Conservation (phyloP, 2,888 invertebrate genomes). For the Pollenia griseotomentosa region DNA sequence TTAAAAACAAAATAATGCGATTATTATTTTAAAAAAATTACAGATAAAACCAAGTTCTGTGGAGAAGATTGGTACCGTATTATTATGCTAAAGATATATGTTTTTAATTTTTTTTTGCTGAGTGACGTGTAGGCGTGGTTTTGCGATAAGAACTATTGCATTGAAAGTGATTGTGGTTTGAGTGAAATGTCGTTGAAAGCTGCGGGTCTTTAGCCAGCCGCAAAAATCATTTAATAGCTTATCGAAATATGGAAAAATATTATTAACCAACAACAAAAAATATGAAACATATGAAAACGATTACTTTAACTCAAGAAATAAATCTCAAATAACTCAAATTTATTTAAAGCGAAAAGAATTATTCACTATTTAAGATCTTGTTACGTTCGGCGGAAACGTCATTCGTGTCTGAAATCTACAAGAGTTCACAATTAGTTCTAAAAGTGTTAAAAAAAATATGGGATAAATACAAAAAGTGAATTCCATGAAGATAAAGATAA, state of each 20-base stretch:
- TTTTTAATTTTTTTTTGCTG: slow-evolving; percentile 16
- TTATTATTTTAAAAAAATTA: slow-evolving; percentile 30
- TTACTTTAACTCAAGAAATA: slow-evolving; percentile 51
- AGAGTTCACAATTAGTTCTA: slow-evolving; percentile 25
- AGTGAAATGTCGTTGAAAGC: slow-evolving; percentile 44
- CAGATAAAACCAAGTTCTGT: slow-evolving; percentile 57
- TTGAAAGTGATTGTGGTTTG: slow-evolving; percentile 48
- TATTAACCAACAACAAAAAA: slow-evolving; percentile 25
- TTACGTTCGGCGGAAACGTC: slow-evolving; percentile 52
- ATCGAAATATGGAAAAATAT: slow-evolving; percentile 44
- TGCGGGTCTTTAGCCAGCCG: slow-evolving; percentile 66
- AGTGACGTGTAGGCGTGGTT: slow-evolving; percentile 74
- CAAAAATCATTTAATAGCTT: slow-evolving; percentile 49
- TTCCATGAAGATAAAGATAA: neutral
- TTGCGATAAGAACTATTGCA: slow-evolving; percentile 68
- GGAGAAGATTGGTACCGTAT: slow-evolving; percentile 46
- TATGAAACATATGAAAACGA: neutral
- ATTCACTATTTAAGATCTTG: slow-evolving; percentile 70
- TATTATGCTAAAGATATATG: slow-evolving; percentile 57
- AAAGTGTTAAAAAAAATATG: slow-evolving; percentile 3
- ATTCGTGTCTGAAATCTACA: slow-evolving; percentile 56
- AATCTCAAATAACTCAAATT: slow-evolving; percentile 50
- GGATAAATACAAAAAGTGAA: slow-evolving; percentile 42
- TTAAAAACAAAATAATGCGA: slow-evolving; percentile 26
- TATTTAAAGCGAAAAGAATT: slow-evolving; percentile 31